Conservation (phyloP, 2,888 invertebrate genomes). For the Stomorhina lunata region DNA sequence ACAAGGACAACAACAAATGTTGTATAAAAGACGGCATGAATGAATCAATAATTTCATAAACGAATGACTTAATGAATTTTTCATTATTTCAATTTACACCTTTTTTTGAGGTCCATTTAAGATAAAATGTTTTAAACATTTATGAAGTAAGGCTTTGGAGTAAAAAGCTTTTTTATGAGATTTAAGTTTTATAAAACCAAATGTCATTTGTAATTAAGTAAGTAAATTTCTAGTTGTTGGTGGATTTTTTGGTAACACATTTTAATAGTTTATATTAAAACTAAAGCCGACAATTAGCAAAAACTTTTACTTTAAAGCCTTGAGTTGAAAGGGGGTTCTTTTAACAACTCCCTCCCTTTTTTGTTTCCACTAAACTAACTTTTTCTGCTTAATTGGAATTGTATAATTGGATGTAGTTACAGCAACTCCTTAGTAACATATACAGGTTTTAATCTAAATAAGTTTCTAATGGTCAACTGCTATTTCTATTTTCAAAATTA, state of each 20-base stretch:
- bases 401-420: slow-evolving; percentile 13
- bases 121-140: slow-evolving; percentile 35
- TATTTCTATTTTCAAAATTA: slow-evolving; percentile 54
- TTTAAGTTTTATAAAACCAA: slow-evolving; percentile 16
- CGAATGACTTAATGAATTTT: slow-evolving; percentile 73
- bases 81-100: slow-evolving; percentile 75
- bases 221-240: background rate
- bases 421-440: background rate
- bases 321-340: background rate
- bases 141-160: background rate
- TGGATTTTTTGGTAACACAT: slow-evolving; percentile 34
- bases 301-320: slow-evolving; percentile 31
- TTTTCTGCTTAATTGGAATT: slow-evolving; percentile 55
- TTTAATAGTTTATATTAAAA: slow-evolving; percentile 43
- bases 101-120: slow-evolving; percentile 27
- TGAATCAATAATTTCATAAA: background rate
- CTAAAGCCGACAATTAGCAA: slow-evolving; percentile 27
- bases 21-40: background rate
- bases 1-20: background rate
- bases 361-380: background rate
- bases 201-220: slow-evolving; percentile 47
- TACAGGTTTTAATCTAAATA: slow-evolving; percentile 18
- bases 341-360: background rate
- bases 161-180: too few species aligned
- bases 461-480: slow-evolving; percentile 24